phyloP scores from a whole-genome alignment of 2,113 vertebrate genomes.

The Oreocharis arfaki region DNA sequence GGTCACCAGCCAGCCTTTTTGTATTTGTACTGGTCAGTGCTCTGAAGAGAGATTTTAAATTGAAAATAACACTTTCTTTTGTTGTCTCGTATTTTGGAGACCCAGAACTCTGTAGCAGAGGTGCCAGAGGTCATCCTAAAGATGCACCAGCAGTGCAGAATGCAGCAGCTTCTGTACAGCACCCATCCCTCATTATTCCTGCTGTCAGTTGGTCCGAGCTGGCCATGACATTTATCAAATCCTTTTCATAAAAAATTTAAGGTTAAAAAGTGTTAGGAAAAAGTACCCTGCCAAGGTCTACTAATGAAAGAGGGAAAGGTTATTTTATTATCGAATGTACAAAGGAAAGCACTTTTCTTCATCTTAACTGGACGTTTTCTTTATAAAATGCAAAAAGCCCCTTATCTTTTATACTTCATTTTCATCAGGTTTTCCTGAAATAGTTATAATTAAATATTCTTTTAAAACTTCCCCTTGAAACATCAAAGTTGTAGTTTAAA shows the following conservation, averaged over 20 bases:
- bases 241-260: conserved; percentile 51
- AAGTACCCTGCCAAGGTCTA: neutral
- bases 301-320: conserved; percentile 54
- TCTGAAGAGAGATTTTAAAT: conserved; percentile 38
- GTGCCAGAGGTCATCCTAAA: neutral
- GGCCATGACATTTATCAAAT: conserved; percentile 37
- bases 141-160: neutral
- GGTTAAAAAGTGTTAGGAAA: conserved; percentile 36
- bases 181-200: neutral
- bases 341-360: conserved; percentile 9
- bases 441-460: conserved; percentile 13
- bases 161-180: neutral
- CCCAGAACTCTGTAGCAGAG: neutral
- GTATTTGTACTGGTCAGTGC: conserved; percentile 15
- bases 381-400: neutral
- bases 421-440: neutral
- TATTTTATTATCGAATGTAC: conserved; percentile 39
- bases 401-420: neutral
- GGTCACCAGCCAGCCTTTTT: conserved; percentile 36
- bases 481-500: neutral
- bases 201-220: neutral
- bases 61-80: conserved; percentile 43
- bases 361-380: neutral
- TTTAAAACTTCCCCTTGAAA: neutral
- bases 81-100: neutral